Percentiles rank a stretch among this genome's conserved stretches.
Conservation (phyloP, 2,888 invertebrate species). For the Lasioglossum morio region DNA sequence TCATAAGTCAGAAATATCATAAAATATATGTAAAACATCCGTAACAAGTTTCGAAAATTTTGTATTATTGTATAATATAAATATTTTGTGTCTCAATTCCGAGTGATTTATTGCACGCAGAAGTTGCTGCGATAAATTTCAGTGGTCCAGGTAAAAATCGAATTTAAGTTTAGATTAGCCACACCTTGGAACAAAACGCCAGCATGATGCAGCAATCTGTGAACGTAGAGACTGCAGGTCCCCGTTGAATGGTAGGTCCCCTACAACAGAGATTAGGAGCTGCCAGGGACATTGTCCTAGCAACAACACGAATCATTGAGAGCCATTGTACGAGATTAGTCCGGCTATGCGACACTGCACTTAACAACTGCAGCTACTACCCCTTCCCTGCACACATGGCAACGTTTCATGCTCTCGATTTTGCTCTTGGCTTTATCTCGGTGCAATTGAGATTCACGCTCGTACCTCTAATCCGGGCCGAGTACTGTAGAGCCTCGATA, state of each 20-base stretch:
- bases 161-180: not conserved
- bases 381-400: not conserved
- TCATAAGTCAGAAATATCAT: no score
- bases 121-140: not conserved
- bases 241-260: not conserved
- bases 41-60: not conserved
- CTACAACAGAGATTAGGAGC: constrained; percentile 4
- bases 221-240: not conserved
- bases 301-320: not conserved
- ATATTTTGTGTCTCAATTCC: not conserved
- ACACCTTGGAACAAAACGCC: not conserved
- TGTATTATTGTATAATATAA: no score
- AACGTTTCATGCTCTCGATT: not conserved
- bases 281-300: constrained; percentile 15
- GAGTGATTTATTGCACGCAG: not conserved
- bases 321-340: constrained; percentile 10
- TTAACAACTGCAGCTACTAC: constrained; percentile 11
- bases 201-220: not conserved
- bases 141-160: not conserved
- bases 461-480: not conserved
- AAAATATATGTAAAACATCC: not conserved
- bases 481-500: not conserved
- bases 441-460: constrained; percentile 1
- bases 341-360: constrained; percentile 13
- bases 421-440: not conserved